These are phyloP conservation scores for Papilio aristodemus DNA, from an alignment of 1,140 invertebrate species.

Conservation along the genomic window DNA sequence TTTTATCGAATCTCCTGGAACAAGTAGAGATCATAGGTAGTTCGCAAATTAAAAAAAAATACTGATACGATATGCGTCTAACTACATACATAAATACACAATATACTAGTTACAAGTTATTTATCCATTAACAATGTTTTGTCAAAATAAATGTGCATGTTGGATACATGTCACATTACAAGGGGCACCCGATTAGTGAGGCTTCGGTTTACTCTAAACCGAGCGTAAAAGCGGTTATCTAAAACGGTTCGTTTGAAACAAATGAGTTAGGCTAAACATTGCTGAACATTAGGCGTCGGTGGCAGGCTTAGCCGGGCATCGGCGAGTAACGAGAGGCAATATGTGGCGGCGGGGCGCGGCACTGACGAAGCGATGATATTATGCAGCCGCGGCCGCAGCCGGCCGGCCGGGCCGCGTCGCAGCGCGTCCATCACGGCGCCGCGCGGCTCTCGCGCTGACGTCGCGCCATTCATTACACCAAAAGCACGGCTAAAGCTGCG, in stretches of 20 bases:
- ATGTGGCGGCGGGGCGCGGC: slow-evolving; percentile 45
- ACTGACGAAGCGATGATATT: slow-evolving; percentile 76
- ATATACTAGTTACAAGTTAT: too few species aligned
- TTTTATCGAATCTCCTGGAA: too few species aligned
- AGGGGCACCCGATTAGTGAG: not conserved
- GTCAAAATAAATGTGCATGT: not conserved
- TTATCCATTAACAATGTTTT: too few species aligned
- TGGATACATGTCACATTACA: not conserved
- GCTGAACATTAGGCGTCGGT: slow-evolving; percentile 23
- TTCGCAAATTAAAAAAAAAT: too few species aligned
- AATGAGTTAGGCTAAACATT: slow-evolving; percentile 28
- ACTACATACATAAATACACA: too few species aligned
- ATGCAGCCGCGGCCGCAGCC: slow-evolving; percentile 57
- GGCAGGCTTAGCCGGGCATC: slow-evolving; percentile 28
- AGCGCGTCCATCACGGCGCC: slow-evolving; percentile 56
- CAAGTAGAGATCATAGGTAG: too few species aligned
- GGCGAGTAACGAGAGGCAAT: slow-evolving; percentile 17
- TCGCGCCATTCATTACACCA: slow-evolving; percentile 50
- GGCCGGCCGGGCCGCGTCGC: slow-evolving; percentile 39
- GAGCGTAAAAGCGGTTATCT: slow-evolving; percentile 18
- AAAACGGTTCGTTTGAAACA: slow-evolving; percentile 13
- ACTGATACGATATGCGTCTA: too few species aligned
- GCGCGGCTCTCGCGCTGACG: slow-evolving; percentile 42
- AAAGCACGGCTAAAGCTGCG: slow-evolving; percentile 24
- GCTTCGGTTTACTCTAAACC: not conserved